Conservation (phyloP, 2,113 vertebrate species). For the Ameiurus melas region DNA sequence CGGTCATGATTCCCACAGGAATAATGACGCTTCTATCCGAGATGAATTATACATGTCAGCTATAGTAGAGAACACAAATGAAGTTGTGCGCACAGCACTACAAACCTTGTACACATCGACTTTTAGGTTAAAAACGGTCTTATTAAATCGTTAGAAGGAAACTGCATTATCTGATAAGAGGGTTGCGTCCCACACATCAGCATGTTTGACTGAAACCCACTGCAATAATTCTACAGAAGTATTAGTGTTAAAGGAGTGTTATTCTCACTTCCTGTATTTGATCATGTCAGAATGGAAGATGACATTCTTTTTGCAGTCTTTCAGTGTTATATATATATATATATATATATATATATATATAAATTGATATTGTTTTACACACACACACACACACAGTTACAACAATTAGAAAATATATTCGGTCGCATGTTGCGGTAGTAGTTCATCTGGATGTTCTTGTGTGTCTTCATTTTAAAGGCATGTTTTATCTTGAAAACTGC, state of each 20-base stretch:
- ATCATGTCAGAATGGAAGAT: too few species aligned
- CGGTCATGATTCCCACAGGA: neutral
- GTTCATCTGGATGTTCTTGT: neutral
- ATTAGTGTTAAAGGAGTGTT: neutral
- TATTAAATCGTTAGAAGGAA: neutral
- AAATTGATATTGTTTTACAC: too few species aligned
- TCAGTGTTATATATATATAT: too few species aligned
- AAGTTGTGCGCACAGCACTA: neutral
- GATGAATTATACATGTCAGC: too few species aligned
- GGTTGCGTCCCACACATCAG: neutral
- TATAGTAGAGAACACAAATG: neutral
- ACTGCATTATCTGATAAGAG: neutral
- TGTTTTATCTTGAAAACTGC: neutral
- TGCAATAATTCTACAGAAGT: neutral
- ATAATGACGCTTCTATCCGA: neutral
- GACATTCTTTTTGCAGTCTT: too few species aligned
- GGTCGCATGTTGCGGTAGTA: neutral
- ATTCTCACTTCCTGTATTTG: neutral
- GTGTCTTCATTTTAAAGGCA: neutral
- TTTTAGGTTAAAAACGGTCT: neutral
- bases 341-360: too few species aligned
- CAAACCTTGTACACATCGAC: neutral
- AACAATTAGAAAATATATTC: too few species aligned
- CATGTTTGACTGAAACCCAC: neutral
- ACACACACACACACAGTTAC: too few species aligned